Evolutionary conservation across 2,888 invertebrate genomes (phyloP).

Genomic region (Cephus spinipes): DNA sequence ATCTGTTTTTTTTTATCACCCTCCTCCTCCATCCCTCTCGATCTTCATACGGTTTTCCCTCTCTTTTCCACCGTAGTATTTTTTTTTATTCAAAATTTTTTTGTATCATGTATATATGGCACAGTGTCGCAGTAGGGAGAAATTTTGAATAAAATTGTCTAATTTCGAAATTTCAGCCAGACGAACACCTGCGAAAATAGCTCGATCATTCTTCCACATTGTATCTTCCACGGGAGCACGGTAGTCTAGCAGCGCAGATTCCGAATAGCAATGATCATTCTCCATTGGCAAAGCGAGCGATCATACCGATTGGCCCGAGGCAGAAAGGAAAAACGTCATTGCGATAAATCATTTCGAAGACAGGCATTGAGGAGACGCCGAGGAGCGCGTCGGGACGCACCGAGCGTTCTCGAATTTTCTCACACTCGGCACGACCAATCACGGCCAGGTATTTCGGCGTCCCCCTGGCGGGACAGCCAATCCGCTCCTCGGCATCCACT

Average conservation of each 20-base stretch:
- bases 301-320: slow-evolving; percentile 9
- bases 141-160: too few species aligned
- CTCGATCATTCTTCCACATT: slow-evolving; percentile 36
- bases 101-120: too few species aligned
- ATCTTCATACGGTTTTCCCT: too few species aligned
- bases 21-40: too few species aligned
- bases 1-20: background rate
- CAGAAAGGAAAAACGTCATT: slow-evolving; percentile 48
- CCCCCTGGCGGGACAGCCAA: background rate
- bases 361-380: slow-evolving; percentile 21
- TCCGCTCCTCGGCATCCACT: slow-evolving; percentile 1
- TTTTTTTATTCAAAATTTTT: too few species aligned
- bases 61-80: background rate
- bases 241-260: background rate
- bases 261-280: background rate
- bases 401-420: slow-evolving; percentile 39
- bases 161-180: too few species aligned
- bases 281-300: slow-evolving; percentile 2
- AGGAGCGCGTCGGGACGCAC: slow-evolving; percentile 15
- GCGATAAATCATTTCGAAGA: slow-evolving; percentile 50
- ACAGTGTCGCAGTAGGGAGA: too few species aligned
- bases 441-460: slow-evolving; percentile 10
- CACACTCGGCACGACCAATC: slow-evolving; percentile 40
- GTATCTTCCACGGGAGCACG: background rate
- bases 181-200: slow-evolving; percentile 40